Conservation (phyloP, 2,888 invertebrate genomes). For the Hypomecis atomaria region DNA sequence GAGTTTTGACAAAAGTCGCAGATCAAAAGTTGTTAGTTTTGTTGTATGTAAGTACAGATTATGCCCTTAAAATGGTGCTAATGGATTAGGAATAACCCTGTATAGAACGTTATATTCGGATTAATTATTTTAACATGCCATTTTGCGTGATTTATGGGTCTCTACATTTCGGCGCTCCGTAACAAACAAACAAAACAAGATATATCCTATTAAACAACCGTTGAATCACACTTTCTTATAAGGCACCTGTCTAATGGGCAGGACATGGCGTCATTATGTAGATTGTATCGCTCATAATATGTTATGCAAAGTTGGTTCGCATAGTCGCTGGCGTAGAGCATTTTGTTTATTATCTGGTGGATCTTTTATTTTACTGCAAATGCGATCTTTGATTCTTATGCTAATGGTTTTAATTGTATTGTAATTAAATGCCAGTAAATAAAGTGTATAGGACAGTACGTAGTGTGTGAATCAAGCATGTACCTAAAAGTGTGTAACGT, state of each 20-base stretch:
- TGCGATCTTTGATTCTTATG: no score
- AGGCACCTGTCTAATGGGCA: slow-evolving; percentile 30
- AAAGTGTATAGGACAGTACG: not conserved
- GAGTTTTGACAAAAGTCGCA: no score
- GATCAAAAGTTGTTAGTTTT: no score
- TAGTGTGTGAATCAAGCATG: not conserved
- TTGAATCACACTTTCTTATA: slow-evolving; percentile 38
- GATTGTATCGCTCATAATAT: slow-evolving; percentile 18
- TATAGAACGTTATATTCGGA: no score
- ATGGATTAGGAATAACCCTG: no score
- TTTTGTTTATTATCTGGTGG: slow-evolving; percentile 19
- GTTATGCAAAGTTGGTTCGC: slow-evolving; percentile 23
- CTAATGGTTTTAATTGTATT: no score
- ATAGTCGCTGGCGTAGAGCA: slow-evolving; percentile 12
- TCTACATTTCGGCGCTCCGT: no score
- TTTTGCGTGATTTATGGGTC: no score
- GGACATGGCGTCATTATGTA: slow-evolving; percentile 34
- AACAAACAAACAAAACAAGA: not conserved
- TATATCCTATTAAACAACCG: not conserved
- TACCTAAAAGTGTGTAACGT: no score
- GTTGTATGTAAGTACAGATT: no score
- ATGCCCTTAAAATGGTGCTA: no score
- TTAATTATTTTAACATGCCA: no score
- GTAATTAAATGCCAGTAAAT: not conserved
- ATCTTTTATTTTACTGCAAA: slow-evolving; percentile 12